Evolutionary conservation across 2,797 vertebrate species (phyloP).

Genomic region (Xyrichtys novacula): DNA sequence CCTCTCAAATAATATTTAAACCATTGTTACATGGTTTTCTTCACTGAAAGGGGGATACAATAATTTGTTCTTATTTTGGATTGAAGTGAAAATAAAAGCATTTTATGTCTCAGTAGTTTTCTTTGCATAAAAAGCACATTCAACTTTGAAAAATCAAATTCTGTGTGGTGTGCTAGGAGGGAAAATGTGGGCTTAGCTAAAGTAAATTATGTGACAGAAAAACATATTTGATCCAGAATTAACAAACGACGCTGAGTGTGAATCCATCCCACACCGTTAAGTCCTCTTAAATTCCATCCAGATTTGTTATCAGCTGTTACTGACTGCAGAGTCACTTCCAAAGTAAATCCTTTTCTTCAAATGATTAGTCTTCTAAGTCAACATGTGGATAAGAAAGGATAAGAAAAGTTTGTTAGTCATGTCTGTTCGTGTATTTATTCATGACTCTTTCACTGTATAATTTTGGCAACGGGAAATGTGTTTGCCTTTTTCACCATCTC

Average conservation of each 20-base stretch:
- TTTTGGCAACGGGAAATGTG: not conserved
- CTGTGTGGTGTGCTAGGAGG: not conserved
- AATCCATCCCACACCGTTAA: not conserved
- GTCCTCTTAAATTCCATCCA: not conserved
- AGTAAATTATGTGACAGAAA: not conserved
- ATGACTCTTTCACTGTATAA: not conserved
- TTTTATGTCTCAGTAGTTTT: not conserved
- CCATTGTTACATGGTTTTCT: not conserved
- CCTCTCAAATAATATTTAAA: no score
- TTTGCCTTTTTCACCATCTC: not conserved
- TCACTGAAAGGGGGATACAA: not conserved
- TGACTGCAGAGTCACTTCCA: not conserved
- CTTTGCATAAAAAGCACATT: not conserved
- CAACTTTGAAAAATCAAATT: not conserved
- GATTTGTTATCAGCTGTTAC: conserved; percentile 4
- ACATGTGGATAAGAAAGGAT: conserved; percentile 10
- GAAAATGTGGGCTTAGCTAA: not conserved
- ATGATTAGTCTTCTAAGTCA: not conserved
- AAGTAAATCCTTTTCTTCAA: not conserved
- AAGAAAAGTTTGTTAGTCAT: not conserved
- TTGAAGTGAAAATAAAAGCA: not conserved
- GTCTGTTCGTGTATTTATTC: not conserved
- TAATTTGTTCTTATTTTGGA: not conserved
- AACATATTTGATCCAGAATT: not conserved
- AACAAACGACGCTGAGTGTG: not conserved